Base-by-base conservation (phyloP, 2,888 invertebrate genomes). In the Pammene fasciana region DNA sequence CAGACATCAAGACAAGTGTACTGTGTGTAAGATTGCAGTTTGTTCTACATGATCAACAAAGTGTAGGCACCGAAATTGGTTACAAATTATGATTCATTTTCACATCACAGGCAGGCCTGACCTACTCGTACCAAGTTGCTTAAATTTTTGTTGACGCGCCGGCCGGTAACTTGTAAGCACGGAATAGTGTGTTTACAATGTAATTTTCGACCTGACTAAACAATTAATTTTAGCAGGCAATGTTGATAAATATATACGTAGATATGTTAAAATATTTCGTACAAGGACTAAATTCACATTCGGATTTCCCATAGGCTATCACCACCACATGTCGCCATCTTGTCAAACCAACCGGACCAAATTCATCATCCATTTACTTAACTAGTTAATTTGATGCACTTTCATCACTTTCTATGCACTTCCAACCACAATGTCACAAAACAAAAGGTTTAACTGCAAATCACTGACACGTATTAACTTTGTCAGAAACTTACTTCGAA, bases 401-500 rank as follows among this genome's bases (percentile, higher is more conserved):
- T 73, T 73, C 74, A 73, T 74, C 84, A 85, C 82, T 75, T 73
- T 71, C 70, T 73, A 73, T 73, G 73, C 82, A 84, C 83, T 81
- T 74, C 43, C 71, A 54, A 73, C 71, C 78, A 78, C 79, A 76
- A 65, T 68, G 73, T 72, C 79, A 78, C 78, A 73, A 68, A 74
- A 75, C 68, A 72, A 62, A 71, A 73, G 64, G 61, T 72, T 70
- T 70, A 73, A 75, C 72, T 75, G 72, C 61, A 77, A 76, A 76
- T 78, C 88, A 87, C 86, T 83, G 81, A 82, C 86, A 86, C 85
- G 78, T 81, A 80, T 73, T 78, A 80, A 79, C 80, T 76, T 79
- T 77, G 77, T 78, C 75, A 80, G 76, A 80, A 89, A 96, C 97
- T 97, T 94, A 98, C 98, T 94, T 97, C 97, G 93, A 98, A 98